Evolutionary conservation across 2,113 vertebrate species (phyloP), one percentile per base, ranked within the genome.

Genomic region (Empidonax alnorum): DNA sequence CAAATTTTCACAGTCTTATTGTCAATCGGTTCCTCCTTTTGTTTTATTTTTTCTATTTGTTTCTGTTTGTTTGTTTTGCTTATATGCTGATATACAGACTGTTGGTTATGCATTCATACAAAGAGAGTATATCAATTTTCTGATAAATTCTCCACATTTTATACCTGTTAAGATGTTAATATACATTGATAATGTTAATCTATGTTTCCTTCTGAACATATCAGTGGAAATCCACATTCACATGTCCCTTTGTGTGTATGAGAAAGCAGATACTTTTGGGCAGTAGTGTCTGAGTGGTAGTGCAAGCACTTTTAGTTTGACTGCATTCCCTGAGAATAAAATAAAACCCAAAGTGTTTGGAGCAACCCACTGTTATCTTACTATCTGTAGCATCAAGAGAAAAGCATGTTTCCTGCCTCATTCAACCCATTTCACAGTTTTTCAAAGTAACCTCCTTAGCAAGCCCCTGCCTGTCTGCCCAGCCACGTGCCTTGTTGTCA

Each of bases 191-290:
- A 61, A 78, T 27, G 21, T 10, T 50, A 39, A 58, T 58, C 19
- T 59, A 10, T 46, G 8, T 55, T 78, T 77, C 24, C 31, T 93
- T 67, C 30, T 63, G 56, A 75, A 35, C 10, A 2, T 27, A 19
- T 73, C 23, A 22, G 42, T 78, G 65, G 65, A 83, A 78, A 44
- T 47, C n/a, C 18, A 19, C 6, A 2, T 30, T 39, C 23, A 52
- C 9, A 1, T 18, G 6, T 68, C 15, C 8, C 6, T 50, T 2
- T 42, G 13, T 24, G 5, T 68, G 37, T 59, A 37, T 0, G 1
- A 69, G 73, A 69, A 63, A 68, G 10, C 63, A 91, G 74, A 30
- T 50, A 25, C 16, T 71, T 91, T 10, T 9, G 55, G 42, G 20
- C 37, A 44, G 24, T n/a, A 44, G 14, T 31, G 27, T 77, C 41